Percentiles rank a stretch among this genome's conserved stretches.
Conservation (phyloP, 2,113 vertebrate genomes). For the Diphyllodes magnificus region DNA sequence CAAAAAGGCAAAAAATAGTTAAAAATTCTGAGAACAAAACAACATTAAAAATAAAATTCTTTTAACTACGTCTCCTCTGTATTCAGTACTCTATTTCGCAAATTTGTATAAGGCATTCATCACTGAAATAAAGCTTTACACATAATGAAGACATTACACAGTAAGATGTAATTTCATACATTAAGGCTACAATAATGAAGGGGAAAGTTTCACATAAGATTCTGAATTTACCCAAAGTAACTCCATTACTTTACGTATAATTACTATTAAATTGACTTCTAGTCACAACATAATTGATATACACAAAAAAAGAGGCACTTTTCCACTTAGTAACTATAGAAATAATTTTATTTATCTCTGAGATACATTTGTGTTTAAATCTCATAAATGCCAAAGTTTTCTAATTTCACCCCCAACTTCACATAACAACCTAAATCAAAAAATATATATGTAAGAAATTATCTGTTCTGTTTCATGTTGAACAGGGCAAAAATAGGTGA, state of each 20-base stretch:
- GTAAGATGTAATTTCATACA: constrained; percentile 55
- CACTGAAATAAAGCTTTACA: constrained; percentile 7
- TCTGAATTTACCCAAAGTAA: constrained; percentile 46
- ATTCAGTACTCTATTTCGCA: constrained; percentile 1
- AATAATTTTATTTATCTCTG: constrained; percentile 33
- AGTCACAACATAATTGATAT: constrained; percentile 33
- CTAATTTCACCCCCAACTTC: background rate
- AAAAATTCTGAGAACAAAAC: background rate
- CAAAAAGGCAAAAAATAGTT: background rate
- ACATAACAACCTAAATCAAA: background rate
- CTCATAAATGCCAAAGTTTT: background rate
- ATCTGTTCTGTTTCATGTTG: background rate
- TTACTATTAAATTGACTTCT: constrained; percentile 57
- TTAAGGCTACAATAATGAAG: constrained; percentile 39
- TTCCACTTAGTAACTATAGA: constrained; percentile 31
- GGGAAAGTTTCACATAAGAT: constrained; percentile 34
- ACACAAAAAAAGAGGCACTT: background rate
- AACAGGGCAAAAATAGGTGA: background rate
- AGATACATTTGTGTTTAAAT: background rate
- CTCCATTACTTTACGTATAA: constrained; percentile 52
- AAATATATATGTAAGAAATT: background rate
- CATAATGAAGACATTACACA: constrained; percentile 48
- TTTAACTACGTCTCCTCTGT: background rate
- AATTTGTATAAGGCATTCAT: background rate
- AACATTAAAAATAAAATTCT: background rate